Evolutionary conservation across 92 coral and sea anemone genomes (phyloP).

Genomic region (Palythoa grandis): DNA sequence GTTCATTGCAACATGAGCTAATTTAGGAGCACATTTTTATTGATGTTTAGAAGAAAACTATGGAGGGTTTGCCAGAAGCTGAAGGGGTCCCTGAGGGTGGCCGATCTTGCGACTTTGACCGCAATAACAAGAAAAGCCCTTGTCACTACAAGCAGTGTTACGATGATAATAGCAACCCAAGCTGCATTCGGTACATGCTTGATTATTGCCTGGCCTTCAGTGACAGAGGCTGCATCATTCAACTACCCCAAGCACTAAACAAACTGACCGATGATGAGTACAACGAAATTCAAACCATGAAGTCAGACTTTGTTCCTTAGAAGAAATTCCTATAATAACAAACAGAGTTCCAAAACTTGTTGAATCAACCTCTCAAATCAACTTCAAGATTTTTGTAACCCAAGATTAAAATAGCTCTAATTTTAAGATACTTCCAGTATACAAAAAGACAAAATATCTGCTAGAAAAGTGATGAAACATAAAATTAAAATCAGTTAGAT

Average conservation of each 20-base stretch:
- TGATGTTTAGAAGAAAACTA: neutral
- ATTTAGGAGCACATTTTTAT: neutral
- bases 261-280: constrained; percentile 70
- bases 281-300: constrained; percentile 51
- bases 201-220: constrained; percentile 86
- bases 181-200: constrained; percentile 76
- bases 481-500: too few relatives aligned
- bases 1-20: neutral
- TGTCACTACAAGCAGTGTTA: constrained; percentile 62
- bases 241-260: constrained; percentile 84
- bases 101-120: constrained; percentile 85
- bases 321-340: neutral
- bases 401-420: too few relatives aligned
- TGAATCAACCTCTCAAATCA: neutral
- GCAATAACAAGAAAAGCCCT: constrained; percentile 78
- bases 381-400: neutral
- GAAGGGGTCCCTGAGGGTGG: constrained; percentile 13
- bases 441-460: too few relatives aligned
- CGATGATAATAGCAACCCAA: constrained; percentile 60
- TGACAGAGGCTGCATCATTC: constrained; percentile 95
- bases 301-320: constrained; percentile 41
- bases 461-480: too few relatives aligned
- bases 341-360: neutral
- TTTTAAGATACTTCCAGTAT: too few relatives aligned
- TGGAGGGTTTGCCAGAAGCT: constrained; percentile 28